A percentile compares a stretch with the other conserved stretches of the same genome.
phyloP scores from a whole-genome alignment of 1,140 invertebrate genomes.

The Vollenhovia emeryi region DNA sequence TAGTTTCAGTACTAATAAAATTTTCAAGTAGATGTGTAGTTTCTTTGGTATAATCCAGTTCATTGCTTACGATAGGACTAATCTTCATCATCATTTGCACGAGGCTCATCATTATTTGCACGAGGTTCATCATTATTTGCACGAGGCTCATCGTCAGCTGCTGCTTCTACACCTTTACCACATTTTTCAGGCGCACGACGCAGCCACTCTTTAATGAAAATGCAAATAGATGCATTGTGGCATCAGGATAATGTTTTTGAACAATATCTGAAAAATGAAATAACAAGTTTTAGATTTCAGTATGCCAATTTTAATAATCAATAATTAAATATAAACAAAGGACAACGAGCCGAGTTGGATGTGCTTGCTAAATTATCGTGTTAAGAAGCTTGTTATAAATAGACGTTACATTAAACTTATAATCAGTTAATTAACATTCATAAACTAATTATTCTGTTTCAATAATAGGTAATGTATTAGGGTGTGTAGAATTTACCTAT shows the following conservation, averaged over 20 bases:
- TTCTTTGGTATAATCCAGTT: background rate
- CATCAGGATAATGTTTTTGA: background rate
- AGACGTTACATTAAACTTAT: background rate
- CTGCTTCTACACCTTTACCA: background rate
- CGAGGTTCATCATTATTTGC: background rate
- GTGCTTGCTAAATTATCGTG: no score
- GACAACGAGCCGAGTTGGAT: no score
- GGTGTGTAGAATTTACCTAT: background rate
- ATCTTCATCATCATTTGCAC: background rate
- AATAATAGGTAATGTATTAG: background rate
- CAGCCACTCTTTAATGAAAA: background rate
- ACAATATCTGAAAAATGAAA: background rate
- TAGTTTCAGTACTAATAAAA: no score
- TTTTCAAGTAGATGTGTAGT: no score
- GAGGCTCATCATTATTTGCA: background rate
- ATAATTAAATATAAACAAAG: background rate
- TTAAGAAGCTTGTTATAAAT: no score
- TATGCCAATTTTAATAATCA: background rate
- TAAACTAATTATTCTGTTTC: background rate
- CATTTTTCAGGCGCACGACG: constrained; percentile 7
- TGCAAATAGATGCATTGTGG: background rate
- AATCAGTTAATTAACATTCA: background rate
- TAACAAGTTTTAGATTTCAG: background rate
- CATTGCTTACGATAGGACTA: background rate
- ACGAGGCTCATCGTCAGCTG: background rate